Conservation (phyloP, 2,888 invertebrate species). For the Melangyna quadrimaculata region DNA sequence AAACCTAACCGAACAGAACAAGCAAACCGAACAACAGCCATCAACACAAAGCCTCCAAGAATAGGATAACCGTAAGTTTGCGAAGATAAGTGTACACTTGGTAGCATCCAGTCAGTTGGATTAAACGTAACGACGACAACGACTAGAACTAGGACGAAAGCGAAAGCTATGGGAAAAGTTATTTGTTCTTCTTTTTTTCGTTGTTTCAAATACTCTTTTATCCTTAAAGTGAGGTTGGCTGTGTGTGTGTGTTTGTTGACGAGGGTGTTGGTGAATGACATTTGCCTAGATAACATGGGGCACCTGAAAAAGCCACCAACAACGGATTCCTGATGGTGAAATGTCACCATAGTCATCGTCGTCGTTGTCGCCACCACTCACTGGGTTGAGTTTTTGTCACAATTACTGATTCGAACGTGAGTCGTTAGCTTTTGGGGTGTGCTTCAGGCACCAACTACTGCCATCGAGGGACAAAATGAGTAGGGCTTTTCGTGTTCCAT, state of each 20-base stretch:
- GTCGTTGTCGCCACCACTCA: neutral
- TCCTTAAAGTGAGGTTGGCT: neutral
- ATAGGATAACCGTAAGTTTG: conserved; percentile 58
- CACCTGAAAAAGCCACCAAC: conserved; percentile 36
- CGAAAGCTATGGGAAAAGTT: conserved; percentile 13
- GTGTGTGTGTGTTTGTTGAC: neutral
- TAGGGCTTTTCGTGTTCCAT: conserved; percentile 16
- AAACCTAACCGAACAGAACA: neutral
- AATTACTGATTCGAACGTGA: conserved; percentile 41
- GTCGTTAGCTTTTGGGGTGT: conserved; percentile 32
- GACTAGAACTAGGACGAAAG: neutral
- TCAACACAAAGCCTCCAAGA: conserved; percentile 51
- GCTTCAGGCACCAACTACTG: neutral
- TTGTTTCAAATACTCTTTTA: neutral
- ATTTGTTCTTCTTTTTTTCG: neutral
- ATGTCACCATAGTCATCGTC: conserved; percentile 30
- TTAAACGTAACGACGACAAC: conserved; percentile 8
- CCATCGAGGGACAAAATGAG: conserved; percentile 2
- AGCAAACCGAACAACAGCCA: conserved; percentile 41
- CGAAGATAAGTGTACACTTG: conserved; percentile 47
- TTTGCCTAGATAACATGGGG: conserved; percentile 14
- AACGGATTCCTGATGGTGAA: neutral
- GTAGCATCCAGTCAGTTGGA: conserved; percentile 30
- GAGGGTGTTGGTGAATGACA: conserved; percentile 1
- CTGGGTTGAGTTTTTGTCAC: conserved; percentile 23